A percentile compares a stretch with the other conserved stretches of the same genome.
phyloP scores from a whole-genome alignment of 1,140 invertebrate genomes.

The Lucilia sericata region DNA sequence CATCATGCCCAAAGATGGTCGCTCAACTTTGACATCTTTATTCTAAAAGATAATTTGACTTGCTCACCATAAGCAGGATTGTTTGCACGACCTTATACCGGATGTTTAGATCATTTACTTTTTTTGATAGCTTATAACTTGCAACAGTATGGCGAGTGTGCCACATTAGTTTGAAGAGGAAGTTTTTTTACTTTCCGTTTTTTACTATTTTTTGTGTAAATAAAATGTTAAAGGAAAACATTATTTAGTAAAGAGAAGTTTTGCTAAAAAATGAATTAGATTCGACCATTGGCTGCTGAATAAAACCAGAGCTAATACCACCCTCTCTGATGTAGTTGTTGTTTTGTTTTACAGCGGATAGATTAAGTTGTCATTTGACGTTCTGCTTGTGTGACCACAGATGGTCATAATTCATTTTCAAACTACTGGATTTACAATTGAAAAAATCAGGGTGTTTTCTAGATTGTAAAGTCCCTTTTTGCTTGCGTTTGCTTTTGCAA shows the following conservation, averaged over 20 bases:
- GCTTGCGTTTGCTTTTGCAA: no score
- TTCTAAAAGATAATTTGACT: not conserved
- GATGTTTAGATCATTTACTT: constrained; percentile 26
- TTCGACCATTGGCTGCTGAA: no score
- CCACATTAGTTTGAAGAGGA: not conserved
- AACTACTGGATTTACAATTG: not conserved
- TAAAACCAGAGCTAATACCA: not conserved
- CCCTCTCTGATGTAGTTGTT: not conserved
- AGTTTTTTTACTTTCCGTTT: constrained; percentile 14
- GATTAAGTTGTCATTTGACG: not conserved
- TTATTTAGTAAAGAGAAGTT: not conserved
- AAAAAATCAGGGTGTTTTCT: no score
- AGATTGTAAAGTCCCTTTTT: no score
- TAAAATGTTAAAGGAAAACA: not conserved
- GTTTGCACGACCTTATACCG: constrained; percentile 9
- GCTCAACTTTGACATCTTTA: not conserved
- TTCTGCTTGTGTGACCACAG: constrained; percentile 3
- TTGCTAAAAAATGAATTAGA: not conserved
- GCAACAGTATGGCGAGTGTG: not conserved
- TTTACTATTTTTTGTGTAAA: not conserved
- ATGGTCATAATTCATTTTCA: not conserved
- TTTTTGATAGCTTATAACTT: not conserved
- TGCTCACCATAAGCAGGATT: not conserved
- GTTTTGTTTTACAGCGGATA: not conserved
- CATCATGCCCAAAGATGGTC: not conserved